phyloP scores from a whole-genome alignment of 2,797 vertebrate species.

The Phrynocephalus guinanensis region DNA sequence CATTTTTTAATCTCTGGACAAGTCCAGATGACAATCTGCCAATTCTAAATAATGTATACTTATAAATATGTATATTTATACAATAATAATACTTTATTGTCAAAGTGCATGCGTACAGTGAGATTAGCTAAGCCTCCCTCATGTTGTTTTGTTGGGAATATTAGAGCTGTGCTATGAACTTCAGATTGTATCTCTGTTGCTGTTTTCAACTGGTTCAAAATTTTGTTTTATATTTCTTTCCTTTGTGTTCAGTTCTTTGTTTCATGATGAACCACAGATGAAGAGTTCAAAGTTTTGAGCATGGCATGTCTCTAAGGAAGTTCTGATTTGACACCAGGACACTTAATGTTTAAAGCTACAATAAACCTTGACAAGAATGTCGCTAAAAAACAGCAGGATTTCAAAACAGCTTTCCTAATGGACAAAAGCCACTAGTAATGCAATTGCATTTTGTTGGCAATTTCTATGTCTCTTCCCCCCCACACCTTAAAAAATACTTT shows the following conservation, averaged over 20 bases:
- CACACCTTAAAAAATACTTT: background rate
- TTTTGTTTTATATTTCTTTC: background rate
- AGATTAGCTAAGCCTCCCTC: too few species aligned
- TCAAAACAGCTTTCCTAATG: background rate
- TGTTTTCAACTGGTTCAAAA: background rate
- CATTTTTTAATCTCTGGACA: background rate
- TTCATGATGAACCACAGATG: background rate
- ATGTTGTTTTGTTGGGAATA: background rate
- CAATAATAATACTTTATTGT: too few species aligned
- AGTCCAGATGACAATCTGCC: background rate
- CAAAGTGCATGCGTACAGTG: too few species aligned
- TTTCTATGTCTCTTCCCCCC: too few species aligned
- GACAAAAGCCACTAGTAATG: background rate
- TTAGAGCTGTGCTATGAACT: background rate
- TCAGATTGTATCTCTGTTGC: background rate
- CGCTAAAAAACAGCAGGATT: background rate
- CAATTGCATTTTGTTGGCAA: background rate
- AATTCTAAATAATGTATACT: background rate
- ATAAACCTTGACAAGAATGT: background rate
- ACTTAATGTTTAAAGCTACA: background rate
- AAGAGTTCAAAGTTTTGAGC: background rate
- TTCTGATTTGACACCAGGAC: background rate
- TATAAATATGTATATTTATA: too few species aligned
- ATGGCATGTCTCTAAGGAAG: too few species aligned
- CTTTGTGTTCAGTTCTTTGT: background rate